A percentile compares a stretch with the other conserved stretches of the same genome.
These are phyloP conservation scores for Callospermophilus lateralis DNA, from an alignment of 2,113 vertebrate species.

Conservation along the genomic window DNA sequence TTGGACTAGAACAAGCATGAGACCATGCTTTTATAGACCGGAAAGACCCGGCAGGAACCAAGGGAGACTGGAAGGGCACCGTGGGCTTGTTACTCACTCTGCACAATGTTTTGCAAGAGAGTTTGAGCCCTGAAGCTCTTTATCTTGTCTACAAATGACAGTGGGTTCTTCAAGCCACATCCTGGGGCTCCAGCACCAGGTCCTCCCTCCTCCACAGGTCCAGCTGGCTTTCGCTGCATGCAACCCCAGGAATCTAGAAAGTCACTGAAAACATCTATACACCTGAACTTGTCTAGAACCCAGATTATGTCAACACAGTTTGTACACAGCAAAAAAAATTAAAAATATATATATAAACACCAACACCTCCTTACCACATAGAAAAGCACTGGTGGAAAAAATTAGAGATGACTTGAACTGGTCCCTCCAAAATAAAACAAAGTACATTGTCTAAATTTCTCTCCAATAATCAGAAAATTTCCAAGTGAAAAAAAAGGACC, in stretches of 20 bases:
- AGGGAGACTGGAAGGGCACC: no score
- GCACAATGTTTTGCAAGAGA: no score
- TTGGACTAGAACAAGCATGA: neutral
- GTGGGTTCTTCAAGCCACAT: neutral
- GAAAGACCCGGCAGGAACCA: no score
- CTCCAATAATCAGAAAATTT: neutral
- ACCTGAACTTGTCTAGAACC: neutral
- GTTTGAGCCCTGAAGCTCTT: neutral
- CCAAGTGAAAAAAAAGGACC: neutral
- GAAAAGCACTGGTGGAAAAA: neutral
- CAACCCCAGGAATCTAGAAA: no score
- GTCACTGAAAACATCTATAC: neutral
- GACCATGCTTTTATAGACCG: no score
- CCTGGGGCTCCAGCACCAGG: neutral
- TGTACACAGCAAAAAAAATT: rapidly evolving
- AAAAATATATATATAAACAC: no score
- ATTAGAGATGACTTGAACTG: neutral
- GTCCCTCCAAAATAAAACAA: neutral
- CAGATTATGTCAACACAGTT: neutral
- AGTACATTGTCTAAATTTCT: no score
- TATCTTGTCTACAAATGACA: rapidly evolving
- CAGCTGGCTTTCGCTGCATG: neutral
- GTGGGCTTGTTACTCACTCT: neutral
- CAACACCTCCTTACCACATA: neutral
- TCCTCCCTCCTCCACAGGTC: neutral